These are phyloP conservation scores for honey bee (Apis mellifera) DNA, from an alignment of 1,140 invertebrate genomes.

Conservation along the genomic window DNA sequence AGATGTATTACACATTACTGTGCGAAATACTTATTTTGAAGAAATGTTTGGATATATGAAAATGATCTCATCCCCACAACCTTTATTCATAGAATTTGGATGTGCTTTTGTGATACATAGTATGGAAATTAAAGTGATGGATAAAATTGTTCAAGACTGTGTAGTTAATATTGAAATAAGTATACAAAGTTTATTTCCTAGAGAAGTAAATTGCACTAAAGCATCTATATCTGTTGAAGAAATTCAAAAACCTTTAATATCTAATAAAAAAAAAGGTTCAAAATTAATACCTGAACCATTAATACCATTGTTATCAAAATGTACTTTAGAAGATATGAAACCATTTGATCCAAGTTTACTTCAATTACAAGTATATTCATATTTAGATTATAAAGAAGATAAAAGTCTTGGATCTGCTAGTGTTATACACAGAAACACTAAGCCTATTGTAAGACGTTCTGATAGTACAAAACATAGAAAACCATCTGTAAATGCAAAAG, in stretches of 20 bases:
- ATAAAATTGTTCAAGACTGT: conserved; percentile 83
- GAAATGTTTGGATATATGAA: conserved; percentile 88
- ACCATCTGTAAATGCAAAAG: conserved; percentile 79
- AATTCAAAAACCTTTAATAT: conserved; percentile 65
- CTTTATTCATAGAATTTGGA: conserved; percentile 72
- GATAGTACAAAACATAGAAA: conserved; percentile 84
- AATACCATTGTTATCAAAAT: conserved; percentile 76
- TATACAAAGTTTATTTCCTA: conserved; percentile 84
- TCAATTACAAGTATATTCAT: conserved; percentile 85
- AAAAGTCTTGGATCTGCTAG: conserved; percentile 86
- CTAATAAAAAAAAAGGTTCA: conserved; percentile 67
- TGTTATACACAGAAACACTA: conserved; percentile 84
- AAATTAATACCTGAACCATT: conserved; percentile 64
- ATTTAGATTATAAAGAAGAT: conserved; percentile 90
- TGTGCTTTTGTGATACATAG: conserved; percentile 80
- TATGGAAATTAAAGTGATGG: conserved; percentile 80
- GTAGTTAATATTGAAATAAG: conserved; percentile 82
- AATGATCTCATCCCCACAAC: conserved; percentile 80
- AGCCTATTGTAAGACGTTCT: conserved; percentile 82
- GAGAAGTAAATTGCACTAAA: conserved; percentile 81
- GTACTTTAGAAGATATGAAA: conserved; percentile 83
- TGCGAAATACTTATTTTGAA: conserved; percentile 88
- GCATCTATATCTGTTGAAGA: conserved; percentile 82
- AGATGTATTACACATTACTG: conserved; percentile 86
- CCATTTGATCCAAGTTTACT: conserved; percentile 82